Conservation (phyloP, 2,113 vertebrate genomes). For the Saccopteryx leptura region DNA sequence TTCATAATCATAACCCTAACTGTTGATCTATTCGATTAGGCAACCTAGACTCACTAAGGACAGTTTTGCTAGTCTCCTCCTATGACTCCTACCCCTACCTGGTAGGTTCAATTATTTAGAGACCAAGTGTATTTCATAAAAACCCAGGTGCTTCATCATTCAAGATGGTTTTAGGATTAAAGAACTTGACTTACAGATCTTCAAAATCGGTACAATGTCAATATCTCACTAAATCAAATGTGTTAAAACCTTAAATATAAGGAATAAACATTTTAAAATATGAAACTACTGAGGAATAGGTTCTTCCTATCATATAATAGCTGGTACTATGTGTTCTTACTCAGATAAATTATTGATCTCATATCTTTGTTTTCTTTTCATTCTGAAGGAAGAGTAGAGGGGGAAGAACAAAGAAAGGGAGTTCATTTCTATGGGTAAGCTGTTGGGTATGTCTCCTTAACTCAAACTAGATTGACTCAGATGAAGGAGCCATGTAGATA, state of each 20-base stretch:
- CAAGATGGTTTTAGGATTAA: not conserved
- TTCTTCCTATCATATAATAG: not conserved
- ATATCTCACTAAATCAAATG: not conserved
- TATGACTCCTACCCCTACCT: not conserved
- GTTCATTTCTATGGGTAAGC: not conserved
- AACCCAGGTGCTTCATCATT: not conserved
- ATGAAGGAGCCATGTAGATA: not conserved
- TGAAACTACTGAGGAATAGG: not conserved
- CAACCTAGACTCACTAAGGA: not conserved
- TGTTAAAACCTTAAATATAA: not conserved
- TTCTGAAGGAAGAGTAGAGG: fast-evolving
- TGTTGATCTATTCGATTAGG: not conserved
- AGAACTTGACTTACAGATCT: not conserved
- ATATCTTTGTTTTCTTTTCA: not conserved
- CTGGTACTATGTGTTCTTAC: not conserved
- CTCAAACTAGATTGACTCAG: not conserved
- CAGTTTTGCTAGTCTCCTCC: not conserved
- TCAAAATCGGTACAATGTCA: not conserved
- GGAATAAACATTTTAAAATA: not conserved
- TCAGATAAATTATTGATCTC: not conserved
- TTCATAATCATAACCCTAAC: not conserved
- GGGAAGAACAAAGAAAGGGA: not conserved
- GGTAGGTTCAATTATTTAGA: not conserved
- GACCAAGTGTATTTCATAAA: not conserved
- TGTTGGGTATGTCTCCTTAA: not conserved